Percentiles rank a stretch among this genome's conserved stretches.
phyloP scores from a whole-genome alignment of 2,888 invertebrate genomes.

The Acrobasis suavella region DNA sequence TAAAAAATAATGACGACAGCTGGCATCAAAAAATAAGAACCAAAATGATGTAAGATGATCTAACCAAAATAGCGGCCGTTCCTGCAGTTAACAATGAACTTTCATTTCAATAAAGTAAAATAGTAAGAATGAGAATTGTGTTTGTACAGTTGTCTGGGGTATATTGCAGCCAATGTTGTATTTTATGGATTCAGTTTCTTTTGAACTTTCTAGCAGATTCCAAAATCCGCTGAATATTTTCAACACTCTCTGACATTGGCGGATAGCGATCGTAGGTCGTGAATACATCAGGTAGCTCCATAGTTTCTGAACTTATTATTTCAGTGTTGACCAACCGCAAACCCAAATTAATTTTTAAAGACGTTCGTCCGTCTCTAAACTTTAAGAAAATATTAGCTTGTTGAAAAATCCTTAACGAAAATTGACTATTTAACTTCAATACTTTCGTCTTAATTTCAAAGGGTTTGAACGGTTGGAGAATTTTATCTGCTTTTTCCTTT shows the following conservation, averaged over 20 bases:
- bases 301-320: slow-evolving; percentile 53
- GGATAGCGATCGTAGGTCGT: slow-evolving; percentile 46
- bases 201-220: slow-evolving; percentile 29
- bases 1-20: too few relatives aligned
- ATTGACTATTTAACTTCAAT: slow-evolving; percentile 55
- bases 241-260: slow-evolving; percentile 37
- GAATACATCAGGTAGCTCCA: slow-evolving; percentile 41
- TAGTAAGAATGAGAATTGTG: too few relatives aligned
- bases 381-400: slow-evolving; percentile 52
- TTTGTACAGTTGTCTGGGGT: too few relatives aligned
- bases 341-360: slow-evolving; percentile 54
- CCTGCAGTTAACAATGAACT: too few relatives aligned
- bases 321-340: slow-evolving; percentile 64
- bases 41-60: too few relatives aligned
- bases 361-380: slow-evolving; percentile 43
- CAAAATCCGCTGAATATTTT: slow-evolving; percentile 37
- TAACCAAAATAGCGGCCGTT: too few relatives aligned
- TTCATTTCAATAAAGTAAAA: too few relatives aligned
- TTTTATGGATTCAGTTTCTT: neutral
- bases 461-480: slow-evolving; percentile 46
- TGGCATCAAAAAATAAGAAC: too few relatives aligned
- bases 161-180: too few relatives aligned
- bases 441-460: slow-evolving; percentile 53
- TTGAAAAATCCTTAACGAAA: slow-evolving; percentile 52
- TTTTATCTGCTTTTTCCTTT: slow-evolving; percentile 43